Evolutionary conservation across 2,113 vertebrate genomes (phyloP).

Genomic region (Anser brachyrhynchus): DNA sequence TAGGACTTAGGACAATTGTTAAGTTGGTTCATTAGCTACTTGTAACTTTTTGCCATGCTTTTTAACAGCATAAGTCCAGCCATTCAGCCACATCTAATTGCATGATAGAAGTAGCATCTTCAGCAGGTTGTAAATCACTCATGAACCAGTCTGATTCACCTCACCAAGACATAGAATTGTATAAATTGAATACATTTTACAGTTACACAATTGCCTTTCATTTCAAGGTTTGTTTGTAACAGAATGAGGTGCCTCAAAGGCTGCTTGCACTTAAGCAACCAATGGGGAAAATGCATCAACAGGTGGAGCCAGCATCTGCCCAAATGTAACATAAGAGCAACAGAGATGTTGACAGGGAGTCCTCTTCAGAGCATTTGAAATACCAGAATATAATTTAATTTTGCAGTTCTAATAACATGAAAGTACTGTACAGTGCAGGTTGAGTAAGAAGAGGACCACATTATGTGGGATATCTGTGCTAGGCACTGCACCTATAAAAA

Average conservation of each 20-base stretch:
- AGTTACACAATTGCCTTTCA: not conserved
- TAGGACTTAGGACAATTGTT: not conserved
- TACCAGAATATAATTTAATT: not conserved
- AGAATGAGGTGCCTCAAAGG: not conserved
- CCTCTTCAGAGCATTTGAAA: not conserved
- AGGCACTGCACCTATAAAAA: not conserved
- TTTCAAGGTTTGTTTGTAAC: slow-evolving; percentile 33
- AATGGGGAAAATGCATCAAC: not conserved
- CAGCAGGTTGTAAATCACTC: not conserved
- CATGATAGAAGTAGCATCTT: not conserved
- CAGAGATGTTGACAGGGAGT: not conserved
- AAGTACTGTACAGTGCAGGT: not conserved
- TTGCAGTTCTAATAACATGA: not conserved
- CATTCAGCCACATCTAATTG: not conserved
- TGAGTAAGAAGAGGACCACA: not conserved
- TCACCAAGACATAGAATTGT: not conserved
- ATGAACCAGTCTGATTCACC: not conserved
- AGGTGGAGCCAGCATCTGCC: not conserved
- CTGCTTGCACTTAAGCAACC: not conserved
- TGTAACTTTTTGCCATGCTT: not conserved
- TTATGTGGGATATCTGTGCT: not conserved
- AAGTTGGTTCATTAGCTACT: not conserved
- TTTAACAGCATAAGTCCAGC: not conserved
- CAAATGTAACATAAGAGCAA: slow-evolving; percentile 4
- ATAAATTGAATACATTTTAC: not conserved